These are phyloP conservation scores for Amphipyra tragopoginis DNA, from an alignment of 2,888 invertebrate genomes.

Conservation along the genomic window DNA sequence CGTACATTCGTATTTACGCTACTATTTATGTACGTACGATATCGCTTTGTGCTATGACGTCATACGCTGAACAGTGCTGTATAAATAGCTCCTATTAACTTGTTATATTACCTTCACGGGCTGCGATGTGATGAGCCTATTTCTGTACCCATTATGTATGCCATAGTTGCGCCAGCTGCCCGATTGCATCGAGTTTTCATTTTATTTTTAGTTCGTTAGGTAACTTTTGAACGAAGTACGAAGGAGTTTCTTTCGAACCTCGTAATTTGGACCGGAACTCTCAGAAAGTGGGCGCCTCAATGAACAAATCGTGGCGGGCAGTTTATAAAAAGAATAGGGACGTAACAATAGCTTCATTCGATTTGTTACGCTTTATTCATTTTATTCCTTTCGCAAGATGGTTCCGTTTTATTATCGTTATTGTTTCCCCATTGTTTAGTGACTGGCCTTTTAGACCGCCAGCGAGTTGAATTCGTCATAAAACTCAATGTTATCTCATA, in stretches of 20 bases:
- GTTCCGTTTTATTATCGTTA: slow-evolving; percentile 69
- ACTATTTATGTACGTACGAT: slow-evolving; percentile 51
- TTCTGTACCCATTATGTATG: slow-evolving; percentile 56
- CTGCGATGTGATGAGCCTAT: slow-evolving; percentile 51
- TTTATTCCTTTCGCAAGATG: slow-evolving; percentile 67
- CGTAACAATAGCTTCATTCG: slow-evolving; percentile 78
- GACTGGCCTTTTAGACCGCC: slow-evolving; percentile 59
- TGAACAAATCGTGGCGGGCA: slow-evolving; percentile 74
- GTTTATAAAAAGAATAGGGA: slow-evolving; percentile 75
- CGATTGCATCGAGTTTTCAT: slow-evolving; percentile 69
- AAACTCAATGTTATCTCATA: slow-evolving; percentile 51
- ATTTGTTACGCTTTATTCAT: slow-evolving; percentile 72
- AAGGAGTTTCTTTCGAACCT: slow-evolving; percentile 72
- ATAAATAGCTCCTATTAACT: slow-evolving; percentile 60
- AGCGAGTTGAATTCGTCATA: slow-evolving; percentile 57
- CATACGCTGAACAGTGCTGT: slow-evolving; percentile 58
- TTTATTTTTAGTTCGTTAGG: slow-evolving; percentile 75
- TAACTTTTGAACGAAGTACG: slow-evolving; percentile 64
- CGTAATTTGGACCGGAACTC: slow-evolving; percentile 79
- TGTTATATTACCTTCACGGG: slow-evolving; percentile 54
- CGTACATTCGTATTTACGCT: slow-evolving; percentile 71
- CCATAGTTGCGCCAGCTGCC: slow-evolving; percentile 54
- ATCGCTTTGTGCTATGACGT: slow-evolving; percentile 67
- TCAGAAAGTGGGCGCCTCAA: slow-evolving; percentile 68
- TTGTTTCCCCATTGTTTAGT: slow-evolving; percentile 68